Evolutionary conservation across 2,113 vertebrate genomes (phyloP).

Genomic region (Hypanus sabinus): DNA sequence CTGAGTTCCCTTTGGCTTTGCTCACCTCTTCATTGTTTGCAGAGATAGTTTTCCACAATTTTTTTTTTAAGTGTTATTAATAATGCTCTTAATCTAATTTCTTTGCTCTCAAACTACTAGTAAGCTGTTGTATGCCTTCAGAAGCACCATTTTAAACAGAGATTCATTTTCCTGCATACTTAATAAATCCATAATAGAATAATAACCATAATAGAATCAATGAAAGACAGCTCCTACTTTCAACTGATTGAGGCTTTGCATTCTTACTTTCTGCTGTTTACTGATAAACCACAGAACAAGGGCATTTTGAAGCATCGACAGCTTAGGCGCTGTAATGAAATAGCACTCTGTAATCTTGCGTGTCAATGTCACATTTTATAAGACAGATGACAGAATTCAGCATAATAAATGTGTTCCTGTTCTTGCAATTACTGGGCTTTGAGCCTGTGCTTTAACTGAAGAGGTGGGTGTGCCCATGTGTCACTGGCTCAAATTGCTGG

Average conservation of each 20-base stretch:
- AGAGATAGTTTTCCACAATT: too few species aligned
- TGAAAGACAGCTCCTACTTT: not conserved
- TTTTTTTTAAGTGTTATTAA: too few species aligned
- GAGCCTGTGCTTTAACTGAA: not conserved
- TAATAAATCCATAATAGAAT: too few species aligned
- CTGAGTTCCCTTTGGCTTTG: too few species aligned
- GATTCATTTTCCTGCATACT: too few species aligned
- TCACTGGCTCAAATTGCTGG: not conserved
- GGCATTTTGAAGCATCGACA: slow-evolving; percentile 3
- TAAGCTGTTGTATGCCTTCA: too few species aligned
- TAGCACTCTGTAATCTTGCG: not conserved
- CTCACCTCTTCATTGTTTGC: too few species aligned
- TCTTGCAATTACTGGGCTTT: not conserved
- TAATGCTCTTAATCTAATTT: too few species aligned
- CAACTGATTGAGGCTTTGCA: not conserved
- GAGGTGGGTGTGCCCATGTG: not conserved
- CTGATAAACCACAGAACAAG: not conserved
- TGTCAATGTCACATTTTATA: not conserved
- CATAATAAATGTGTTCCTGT: not conserved
- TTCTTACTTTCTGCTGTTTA: not conserved
- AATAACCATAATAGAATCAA: too few species aligned
- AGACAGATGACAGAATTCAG: not conserved
- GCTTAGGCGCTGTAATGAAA: not conserved
- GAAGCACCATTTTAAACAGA: too few species aligned
- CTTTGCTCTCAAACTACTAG: too few species aligned